Evolutionary conservation across 2,797 vertebrate species (phyloP).

Genomic region (Valencia hispanica): DNA sequence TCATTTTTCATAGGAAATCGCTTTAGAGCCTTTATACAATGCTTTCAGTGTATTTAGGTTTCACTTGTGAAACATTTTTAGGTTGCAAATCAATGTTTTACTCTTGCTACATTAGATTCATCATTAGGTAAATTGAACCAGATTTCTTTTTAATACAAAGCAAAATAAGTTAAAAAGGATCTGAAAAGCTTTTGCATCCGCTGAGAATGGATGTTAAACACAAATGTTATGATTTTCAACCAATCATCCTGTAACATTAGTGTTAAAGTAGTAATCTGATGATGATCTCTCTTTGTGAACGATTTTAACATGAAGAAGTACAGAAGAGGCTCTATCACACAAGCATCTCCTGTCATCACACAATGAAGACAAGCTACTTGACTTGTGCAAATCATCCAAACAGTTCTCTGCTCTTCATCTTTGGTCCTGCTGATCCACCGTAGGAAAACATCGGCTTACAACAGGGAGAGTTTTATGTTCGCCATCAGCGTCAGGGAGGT

Average conservation of each 20-base stretch:
- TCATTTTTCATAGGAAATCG: neutral
- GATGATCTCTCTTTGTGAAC: conserved; percentile 68
- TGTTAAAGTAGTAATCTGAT: conserved; percentile 53
- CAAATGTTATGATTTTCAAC: conserved; percentile 19
- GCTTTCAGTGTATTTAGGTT: neutral
- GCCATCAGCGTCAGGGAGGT: conserved; percentile 45
- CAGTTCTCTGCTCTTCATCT: conserved; percentile 62
- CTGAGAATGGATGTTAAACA: conserved; percentile 15
- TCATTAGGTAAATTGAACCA: neutral
- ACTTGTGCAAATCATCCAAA: conserved; percentile 78
- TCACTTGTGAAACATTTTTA: neutral
- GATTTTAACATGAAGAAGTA: conserved; percentile 37
- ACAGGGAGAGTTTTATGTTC: conserved; percentile 46
- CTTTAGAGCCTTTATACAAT: neutral
- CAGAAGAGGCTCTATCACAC: conserved; percentile 30
- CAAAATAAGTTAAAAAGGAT: neutral
- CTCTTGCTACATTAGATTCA: neutral
- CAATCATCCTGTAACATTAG: conserved; percentile 55
- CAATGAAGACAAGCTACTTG: conserved; percentile 44
- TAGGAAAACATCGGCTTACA: conserved; percentile 35
- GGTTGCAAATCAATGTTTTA: neutral
- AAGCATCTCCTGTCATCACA: conserved; percentile 69
- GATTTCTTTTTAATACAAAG: neutral
- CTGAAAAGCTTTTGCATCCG: neutral
- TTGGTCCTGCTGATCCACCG: conserved; percentile 60